These are phyloP conservation scores for Seira ritae DNA, from an alignment of 2,888 invertebrate genomes.

Conservation along the genomic window DNA sequence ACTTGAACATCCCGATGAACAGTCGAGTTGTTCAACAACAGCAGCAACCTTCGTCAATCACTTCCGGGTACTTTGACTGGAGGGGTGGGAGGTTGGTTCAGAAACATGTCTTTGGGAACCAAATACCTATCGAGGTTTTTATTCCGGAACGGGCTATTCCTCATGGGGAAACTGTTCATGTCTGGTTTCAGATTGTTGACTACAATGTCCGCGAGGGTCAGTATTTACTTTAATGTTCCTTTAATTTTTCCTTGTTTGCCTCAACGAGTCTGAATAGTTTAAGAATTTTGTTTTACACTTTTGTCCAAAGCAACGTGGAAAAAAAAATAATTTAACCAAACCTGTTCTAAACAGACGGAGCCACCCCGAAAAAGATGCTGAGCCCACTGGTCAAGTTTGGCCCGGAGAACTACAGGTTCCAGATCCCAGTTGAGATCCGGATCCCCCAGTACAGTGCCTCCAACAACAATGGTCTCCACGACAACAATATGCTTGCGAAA, in stretches of 20 bases:
- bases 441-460: conserved; percentile 52
- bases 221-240: not conserved
- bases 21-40: conserved; percentile 23
- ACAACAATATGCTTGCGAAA: conserved; percentile 32
- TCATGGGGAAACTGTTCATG: conserved; percentile 25
- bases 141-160: conserved; percentile 54
- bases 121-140: conserved; percentile 56
- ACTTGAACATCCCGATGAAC: conserved; percentile 43
- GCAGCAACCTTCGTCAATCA: conserved; percentile 9
- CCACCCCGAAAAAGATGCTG: conserved; percentile 34
- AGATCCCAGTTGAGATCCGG: conserved; percentile 51
- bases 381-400: conserved; percentile 57
- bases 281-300: not conserved
- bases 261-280: not conserved
- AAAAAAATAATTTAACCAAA: not conserved
- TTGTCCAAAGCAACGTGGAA: not conserved
- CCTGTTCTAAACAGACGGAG: not conserved
- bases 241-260: not conserved
- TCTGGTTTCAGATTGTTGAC: conserved; percentile 58
- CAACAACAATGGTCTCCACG: not conserved
- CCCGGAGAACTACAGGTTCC: conserved; percentile 53
- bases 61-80: conserved; percentile 44
- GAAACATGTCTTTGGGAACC: conserved; percentile 1
- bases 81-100: conserved; percentile 47
- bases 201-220: conserved; percentile 47